A percentile compares a stretch with the other conserved stretches of the same genome.
These are phyloP conservation scores for Protobothrops flavoviridis DNA, from an alignment of 2,113 vertebrate species.

Conservation along the genomic window DNA sequence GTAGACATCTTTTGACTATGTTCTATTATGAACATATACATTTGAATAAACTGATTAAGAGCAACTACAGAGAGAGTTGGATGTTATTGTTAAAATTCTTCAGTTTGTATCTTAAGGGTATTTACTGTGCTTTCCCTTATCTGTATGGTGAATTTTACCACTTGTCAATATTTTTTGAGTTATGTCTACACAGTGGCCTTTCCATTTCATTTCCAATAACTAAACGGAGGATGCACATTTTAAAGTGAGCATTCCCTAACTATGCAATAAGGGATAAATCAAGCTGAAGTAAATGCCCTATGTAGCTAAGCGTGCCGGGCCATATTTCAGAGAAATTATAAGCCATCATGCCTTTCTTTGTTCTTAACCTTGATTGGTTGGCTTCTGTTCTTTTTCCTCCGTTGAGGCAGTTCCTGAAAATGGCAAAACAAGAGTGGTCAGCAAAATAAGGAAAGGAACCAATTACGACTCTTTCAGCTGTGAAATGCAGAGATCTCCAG, in stretches of 20 bases:
- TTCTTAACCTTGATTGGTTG: not conserved
- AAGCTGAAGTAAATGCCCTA: not conserved
- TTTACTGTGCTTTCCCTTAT: not conserved
- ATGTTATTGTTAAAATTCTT: not conserved
- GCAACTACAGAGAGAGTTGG: not conserved
- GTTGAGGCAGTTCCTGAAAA: conserved; percentile 43
- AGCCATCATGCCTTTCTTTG: not conserved
- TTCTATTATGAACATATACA: not conserved
- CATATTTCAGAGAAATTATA: not conserved
- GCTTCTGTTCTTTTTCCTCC: not conserved
- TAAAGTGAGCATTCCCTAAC: not conserved
- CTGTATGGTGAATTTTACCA: not conserved
- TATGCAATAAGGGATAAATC: not conserved
- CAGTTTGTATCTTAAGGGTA: not conserved
- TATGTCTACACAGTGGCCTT: not conserved
- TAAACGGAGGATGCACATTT: not conserved
- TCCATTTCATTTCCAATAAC: not conserved
- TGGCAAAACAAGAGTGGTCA: conserved; percentile 49
- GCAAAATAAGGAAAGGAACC: conserved; percentile 55
- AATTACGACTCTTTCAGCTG: conserved; percentile 46
- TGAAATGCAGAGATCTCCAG: conserved; percentile 49
- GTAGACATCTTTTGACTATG: not conserved
- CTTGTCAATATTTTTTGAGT: not conserved
- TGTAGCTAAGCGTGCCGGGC: not conserved
- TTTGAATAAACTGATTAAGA: not conserved